Evolutionary conservation across 2,113 vertebrate species (phyloP).

Genomic region (Eptatretus burgeri): DNA sequence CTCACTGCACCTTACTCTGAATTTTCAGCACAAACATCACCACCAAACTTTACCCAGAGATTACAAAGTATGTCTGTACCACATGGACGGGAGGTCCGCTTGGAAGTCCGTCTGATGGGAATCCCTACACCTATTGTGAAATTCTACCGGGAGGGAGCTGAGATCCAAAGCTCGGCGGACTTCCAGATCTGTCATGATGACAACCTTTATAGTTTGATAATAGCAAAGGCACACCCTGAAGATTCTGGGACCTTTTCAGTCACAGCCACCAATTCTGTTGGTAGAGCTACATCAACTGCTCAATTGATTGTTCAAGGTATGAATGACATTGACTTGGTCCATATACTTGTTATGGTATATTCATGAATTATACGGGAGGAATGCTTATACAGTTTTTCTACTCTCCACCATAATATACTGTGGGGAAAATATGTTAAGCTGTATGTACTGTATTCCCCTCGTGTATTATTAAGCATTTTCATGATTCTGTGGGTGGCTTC

Average conservation of each 20-base stretch:
- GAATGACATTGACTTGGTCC: neutral
- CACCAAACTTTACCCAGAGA: constrained; percentile 66
- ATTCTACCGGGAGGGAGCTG: constrained; percentile 86
- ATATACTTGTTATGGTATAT: constrained; percentile 4
- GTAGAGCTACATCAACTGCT: constrained; percentile 76
- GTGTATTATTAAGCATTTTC: too few relatives aligned
- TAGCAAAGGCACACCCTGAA: constrained; percentile 68
- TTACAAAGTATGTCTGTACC: constrained; percentile 64
- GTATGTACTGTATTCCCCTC: too few relatives aligned
- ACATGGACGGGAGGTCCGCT: constrained; percentile 70
- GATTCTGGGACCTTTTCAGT: constrained; percentile 90
- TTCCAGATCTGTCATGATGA: constrained; percentile 72
- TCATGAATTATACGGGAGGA: neutral
- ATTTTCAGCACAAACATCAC: constrained; percentile 46
- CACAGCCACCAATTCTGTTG: constrained; percentile 64
- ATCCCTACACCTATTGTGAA: constrained; percentile 90
- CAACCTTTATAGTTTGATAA: constrained; percentile 72
- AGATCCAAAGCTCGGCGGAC: constrained; percentile 91
- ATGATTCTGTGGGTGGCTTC: too few relatives aligned
- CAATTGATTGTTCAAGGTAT: constrained; percentile 75
- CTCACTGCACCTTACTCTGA: neutral
- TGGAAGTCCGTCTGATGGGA: constrained; percentile 65
- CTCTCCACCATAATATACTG: neutral
- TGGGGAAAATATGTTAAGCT: neutral
- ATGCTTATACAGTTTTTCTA: neutral